Conservation (phyloP, 2,888 invertebrate species). For the Julus scanicus region DNA sequence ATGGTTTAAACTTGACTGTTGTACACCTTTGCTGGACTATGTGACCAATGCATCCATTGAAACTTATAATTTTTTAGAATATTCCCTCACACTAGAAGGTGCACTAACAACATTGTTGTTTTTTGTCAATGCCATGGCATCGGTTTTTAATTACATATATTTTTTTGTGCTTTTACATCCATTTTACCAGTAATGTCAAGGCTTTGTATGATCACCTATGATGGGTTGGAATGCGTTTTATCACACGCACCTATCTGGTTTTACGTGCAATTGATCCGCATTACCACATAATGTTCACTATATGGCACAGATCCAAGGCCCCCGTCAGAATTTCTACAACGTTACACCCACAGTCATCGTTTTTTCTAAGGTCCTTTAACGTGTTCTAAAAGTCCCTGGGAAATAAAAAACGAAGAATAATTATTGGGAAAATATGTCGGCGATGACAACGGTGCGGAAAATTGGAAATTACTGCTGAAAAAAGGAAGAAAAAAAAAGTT, state of each 20-base stretch:
- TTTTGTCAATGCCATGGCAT: neutral
- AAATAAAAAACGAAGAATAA: neutral
- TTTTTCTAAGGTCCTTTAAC: neutral
- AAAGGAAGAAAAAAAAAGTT: neutral
- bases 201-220: neutral
- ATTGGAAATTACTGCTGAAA: conserved; percentile 14
- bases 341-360: neutral
- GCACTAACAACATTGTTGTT: too few relatives aligned
- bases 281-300: conserved; percentile 18
- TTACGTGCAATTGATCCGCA: conserved; percentile 13
- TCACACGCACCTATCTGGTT: neutral
- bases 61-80: too few relatives aligned
- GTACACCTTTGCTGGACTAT: too few relatives aligned
- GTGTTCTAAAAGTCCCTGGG: neutral
- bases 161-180: neutral
- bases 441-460: neutral
- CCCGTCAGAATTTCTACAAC: neutral
- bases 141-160: neutral
- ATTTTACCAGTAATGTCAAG: neutral
- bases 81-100: too few relatives aligned
- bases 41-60: too few relatives aligned
- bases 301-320: neutral
- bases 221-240: neutral
- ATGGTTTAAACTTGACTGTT: too few relatives aligned
- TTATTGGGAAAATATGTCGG: too few relatives aligned